Evolutionary conservation across 2,797 vertebrate genomes (phyloP), one percentile per base, ranked within the genome.

Genomic region (Epinephelus malabaricus): DNA sequence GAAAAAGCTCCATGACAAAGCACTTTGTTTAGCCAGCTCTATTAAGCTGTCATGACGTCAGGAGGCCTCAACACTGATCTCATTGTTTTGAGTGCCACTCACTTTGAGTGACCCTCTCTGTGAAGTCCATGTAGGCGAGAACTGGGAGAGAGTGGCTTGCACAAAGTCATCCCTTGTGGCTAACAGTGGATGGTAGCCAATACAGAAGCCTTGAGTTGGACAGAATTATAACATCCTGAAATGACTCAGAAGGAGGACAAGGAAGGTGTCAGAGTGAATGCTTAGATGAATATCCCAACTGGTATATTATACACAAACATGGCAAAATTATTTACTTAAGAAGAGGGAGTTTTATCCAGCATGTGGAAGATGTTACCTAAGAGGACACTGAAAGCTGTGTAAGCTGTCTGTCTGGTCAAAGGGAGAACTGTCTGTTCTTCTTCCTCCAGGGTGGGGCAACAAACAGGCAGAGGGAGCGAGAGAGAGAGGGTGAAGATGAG

Each of bases 1-100:
- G 83, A 88, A 92, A 90, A 83, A 69, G 55, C 65, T 87, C 71
- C 62, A 47, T 93, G 93, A 93, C 92, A 94, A 92, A 93, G 92
- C 92, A 92, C 73, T 88, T 92, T 90, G 81, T 92, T 92, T 85
- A 78, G 83, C 68, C 76, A 71, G 58, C 79, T 77, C 68, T 63
- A 83, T 83, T 79, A 86, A 75, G 34, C 73, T 78, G 84, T 81
- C 83, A 78, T 94, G 91, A 92, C 80, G 75, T 93, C 88, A 83
- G 69, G 81, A 77, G 14, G 69, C 80, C 80, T 64, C 78, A 91
- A 95, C 94, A 96, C 84, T 92, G 91, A 80, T 83, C 87, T 92
- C 92, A 94, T 95, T 96, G 95, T 96, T 86, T 69, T 68, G 77
- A 72, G 78, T 83, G 90, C 79, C 88, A 88, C 83, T 86, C 77